A percentile compares a stretch with the other conserved stretches of the same genome.
Evolutionary conservation across 1,140 invertebrate genomes (phyloP).

Genomic region (Asobara japonica): DNA sequence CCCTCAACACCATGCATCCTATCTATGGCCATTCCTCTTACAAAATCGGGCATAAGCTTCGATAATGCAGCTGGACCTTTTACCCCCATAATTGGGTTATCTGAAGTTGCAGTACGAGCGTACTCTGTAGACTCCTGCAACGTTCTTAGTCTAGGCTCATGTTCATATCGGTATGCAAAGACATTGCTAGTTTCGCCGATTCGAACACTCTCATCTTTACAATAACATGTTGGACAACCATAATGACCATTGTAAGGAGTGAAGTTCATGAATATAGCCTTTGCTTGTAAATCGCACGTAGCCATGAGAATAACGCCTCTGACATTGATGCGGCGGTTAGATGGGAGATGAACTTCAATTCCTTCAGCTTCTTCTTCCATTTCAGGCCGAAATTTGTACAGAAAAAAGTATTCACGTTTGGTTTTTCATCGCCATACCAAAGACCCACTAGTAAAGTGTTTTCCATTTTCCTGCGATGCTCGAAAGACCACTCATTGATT

Average conservation of each 20-base stretch:
- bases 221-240: slow-evolving; percentile 17
- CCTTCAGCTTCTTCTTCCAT: slow-evolving; percentile 16
- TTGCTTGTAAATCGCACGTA: slow-evolving; percentile 26
- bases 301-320: slow-evolving; percentile 18
- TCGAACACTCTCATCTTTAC: not conserved
- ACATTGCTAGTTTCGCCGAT: not conserved
- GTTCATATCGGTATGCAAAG: slow-evolving; percentile 4
- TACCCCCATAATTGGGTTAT: slow-evolving; percentile 16
- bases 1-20: slow-evolving; percentile 29
- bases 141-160: slow-evolving; percentile 14
- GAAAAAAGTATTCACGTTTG: not conserved
- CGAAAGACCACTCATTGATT: no score
- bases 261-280: slow-evolving; percentile 25
- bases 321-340: slow-evolving; percentile 9
- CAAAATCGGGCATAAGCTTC: slow-evolving; percentile 24
- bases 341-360: not conserved
- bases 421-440: not conserved
- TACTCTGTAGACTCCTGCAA: not conserved
- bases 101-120: not conserved
- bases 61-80: slow-evolving; percentile 26
- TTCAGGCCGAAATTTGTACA: not conserved
- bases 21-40: slow-evolving; percentile 29
- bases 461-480: not conserved
- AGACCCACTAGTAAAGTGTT: not conserved
- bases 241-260: slow-evolving; percentile 11